Conservation (phyloP, 2,888 invertebrate genomes). For the Dendrolimus houi region DNA sequence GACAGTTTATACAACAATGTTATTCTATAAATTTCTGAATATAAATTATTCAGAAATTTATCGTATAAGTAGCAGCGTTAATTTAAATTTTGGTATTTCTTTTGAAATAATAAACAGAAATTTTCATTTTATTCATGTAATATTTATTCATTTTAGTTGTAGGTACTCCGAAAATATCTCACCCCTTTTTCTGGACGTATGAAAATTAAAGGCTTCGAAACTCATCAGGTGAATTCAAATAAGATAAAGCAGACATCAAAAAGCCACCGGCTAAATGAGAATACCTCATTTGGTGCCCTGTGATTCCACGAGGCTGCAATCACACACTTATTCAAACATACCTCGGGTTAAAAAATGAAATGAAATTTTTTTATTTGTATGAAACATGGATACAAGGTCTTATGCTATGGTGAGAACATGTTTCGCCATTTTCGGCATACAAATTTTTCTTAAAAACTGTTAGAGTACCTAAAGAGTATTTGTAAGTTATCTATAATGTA, state of each 20-base stretch:
- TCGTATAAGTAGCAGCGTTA: too few species aligned
- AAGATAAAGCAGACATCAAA: neutral
- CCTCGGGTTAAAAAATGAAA: conserved; percentile 14
- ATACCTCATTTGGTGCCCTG: neutral
- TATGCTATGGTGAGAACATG: too few species aligned
- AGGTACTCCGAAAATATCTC: neutral
- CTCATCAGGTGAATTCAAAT: neutral
- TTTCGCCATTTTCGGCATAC: too few species aligned
- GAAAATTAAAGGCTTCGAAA: neutral
- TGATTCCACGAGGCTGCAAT: conserved; percentile 41
- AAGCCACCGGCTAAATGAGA: neutral
- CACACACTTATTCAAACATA: conserved; percentile 73
- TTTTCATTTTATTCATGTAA: neutral
- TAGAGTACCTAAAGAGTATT: too few species aligned
- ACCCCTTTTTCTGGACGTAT: neutral
- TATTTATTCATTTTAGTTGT: neutral
- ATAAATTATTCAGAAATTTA: too few species aligned
- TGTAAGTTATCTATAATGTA: too few species aligned
- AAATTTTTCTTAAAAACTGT: too few species aligned
- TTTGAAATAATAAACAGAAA: neutral
- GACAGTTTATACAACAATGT: too few species aligned
- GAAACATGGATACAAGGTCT: too few species aligned
- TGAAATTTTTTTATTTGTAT: too few species aligned
- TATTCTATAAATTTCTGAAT: too few species aligned
- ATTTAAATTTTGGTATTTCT: too few species aligned